Conservation (phyloP, 2,888 invertebrate genomes). For the Parnassius orleans region DNA sequence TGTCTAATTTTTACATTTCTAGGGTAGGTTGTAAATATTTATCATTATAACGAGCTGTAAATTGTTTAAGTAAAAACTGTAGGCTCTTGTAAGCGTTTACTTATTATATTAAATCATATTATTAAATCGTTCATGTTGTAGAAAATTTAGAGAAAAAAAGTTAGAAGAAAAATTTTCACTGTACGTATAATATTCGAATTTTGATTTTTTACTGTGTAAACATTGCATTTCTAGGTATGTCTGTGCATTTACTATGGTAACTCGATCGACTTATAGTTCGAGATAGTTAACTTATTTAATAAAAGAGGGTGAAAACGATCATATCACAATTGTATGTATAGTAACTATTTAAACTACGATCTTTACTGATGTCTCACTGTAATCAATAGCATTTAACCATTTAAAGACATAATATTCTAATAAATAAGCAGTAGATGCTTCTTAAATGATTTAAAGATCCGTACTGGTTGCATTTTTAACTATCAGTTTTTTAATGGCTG, state of each 20-base stretch:
- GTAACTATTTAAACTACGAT: slow-evolving; percentile 43
- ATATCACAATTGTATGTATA: slow-evolving; percentile 75
- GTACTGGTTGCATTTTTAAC: neutral
- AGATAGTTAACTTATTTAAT: slow-evolving; percentile 25
- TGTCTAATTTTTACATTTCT: slow-evolving; percentile 31
- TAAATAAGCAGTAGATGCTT: neutral
- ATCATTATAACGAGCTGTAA: slow-evolving; percentile 64
- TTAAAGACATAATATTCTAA: slow-evolving; percentile 14
- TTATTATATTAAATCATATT: slow-evolving; percentile 48
- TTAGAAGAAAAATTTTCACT: slow-evolving; percentile 55
- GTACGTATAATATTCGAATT: slow-evolving; percentile 33
- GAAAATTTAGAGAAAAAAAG: slow-evolving; percentile 56
- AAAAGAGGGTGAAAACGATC: slow-evolving; percentile 63
- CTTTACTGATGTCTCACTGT: slow-evolving; percentile 13
- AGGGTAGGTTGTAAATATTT: slow-evolving; percentile 69
- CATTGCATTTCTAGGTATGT: slow-evolving; percentile 25
- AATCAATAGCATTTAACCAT: slow-evolving; percentile 24
- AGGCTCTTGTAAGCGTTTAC: slow-evolving; percentile 66
- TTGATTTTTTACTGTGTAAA: slow-evolving; percentile 31
- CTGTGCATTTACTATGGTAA: slow-evolving; percentile 24
- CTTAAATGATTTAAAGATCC: neutral
- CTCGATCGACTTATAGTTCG: slow-evolving; percentile 7
- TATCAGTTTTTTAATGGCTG: neutral
- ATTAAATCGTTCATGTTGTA: slow-evolving; percentile 74
- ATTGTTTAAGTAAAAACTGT: slow-evolving; percentile 58